phyloP scores from a whole-genome alignment of 2,797 vertebrate genomes.

The Sebastes minor region DNA sequence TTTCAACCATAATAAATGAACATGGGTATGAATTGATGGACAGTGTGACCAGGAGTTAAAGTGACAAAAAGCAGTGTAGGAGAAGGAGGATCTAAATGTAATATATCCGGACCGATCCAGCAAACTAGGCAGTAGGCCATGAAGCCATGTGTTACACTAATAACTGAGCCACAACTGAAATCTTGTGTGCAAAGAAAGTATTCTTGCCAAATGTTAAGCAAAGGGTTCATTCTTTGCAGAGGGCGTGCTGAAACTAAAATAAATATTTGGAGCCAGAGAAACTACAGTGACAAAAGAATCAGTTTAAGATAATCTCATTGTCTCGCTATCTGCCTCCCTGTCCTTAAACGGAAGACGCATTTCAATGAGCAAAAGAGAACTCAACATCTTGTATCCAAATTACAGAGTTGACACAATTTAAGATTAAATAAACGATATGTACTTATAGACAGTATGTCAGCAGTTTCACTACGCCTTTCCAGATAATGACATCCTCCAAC shows the following conservation, averaged over 20 bases:
- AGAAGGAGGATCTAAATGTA: background rate
- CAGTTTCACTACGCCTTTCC: background rate
- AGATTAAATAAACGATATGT: background rate
- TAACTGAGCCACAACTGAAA: background rate
- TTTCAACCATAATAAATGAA: constrained; percentile 9
- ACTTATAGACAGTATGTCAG: background rate
- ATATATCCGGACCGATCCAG: background rate
- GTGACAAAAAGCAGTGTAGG: background rate
- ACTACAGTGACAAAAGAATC: constrained; percentile 30
- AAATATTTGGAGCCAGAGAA: constrained; percentile 4
- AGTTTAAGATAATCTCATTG: constrained; percentile 23
- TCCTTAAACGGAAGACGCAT: constrained; percentile 1
- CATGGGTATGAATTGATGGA: background rate
- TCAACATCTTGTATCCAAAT: background rate
- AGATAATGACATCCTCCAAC: background rate
- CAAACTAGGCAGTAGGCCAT: background rate
- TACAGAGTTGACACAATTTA: background rate
- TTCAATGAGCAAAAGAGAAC: background rate
- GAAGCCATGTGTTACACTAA: background rate
- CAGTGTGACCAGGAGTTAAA: background rate
- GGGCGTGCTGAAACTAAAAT: constrained; percentile 5
- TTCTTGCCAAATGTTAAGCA: background rate
- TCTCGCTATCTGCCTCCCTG: background rate
- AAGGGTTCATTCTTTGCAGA: background rate
- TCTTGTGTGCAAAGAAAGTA: background rate